Base-by-base conservation (phyloP, 2,797 vertebrate genomes). In the Sebastes steindachneri region DNA sequence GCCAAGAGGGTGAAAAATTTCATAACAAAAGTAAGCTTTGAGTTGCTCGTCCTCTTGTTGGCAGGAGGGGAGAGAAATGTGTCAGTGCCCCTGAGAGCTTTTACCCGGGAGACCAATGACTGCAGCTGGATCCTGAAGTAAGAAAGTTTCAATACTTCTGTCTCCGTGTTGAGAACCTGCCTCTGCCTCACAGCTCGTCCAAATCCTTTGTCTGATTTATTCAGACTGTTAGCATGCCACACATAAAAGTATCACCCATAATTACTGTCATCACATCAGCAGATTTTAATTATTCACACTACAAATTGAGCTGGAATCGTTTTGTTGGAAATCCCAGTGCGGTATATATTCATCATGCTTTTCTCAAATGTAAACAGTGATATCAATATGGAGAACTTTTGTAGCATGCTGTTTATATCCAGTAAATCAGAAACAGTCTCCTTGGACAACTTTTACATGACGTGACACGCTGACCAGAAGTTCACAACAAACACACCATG, bases 281-380 rank as follows among this genome's bases (percentile, higher is more conserved):
- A 85, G 74, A 85, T 82, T 85, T 85, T 83, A 88, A 88, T 88
- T 86, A 81, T 87, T 86, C 82, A 78, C 83, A 84, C 79, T 63
- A 54, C 77, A 81, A 87, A 80, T 59, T 28, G 63, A 86, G 88
- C 57, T 37, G 65, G 21, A 83, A 77, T 64, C n/a, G 58, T 77
- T 81, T 67, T 48, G 65, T 65, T 83, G 57, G 58, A 82, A 80
- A 85, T 80, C 68, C 37, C 41, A 51, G 37, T 35, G 69, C 45
- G 68, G 72, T 80, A 75, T 19, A 75, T 45, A 79, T 86, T 80
- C 53, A 67, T 78, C 26, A 51, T 23, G 69, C n/a, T 68, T 67
- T 53, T 68, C 48, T 64, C 26, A 75, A 71, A 84, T 59, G 74
- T 83, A 85, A 87, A 86, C 64, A 77, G 60, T 53, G 29, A 64